Conservation (phyloP, 1,140 invertebrate genomes). For the Leptinotarsa lineolata region DNA sequence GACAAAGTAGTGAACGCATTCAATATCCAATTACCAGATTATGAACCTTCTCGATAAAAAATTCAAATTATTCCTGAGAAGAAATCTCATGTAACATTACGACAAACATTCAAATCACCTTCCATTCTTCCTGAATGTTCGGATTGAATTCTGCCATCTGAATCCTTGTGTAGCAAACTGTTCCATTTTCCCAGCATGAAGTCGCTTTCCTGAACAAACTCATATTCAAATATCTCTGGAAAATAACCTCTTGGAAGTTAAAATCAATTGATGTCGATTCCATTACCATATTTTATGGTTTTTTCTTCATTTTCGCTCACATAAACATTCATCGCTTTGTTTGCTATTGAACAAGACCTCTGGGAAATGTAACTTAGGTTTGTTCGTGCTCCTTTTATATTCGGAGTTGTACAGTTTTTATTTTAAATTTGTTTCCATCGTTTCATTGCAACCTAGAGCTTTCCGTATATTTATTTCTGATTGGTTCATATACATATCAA, state of each 20-base stretch:
- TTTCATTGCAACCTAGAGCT: too few species aligned
- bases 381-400: neutral
- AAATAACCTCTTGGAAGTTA: neutral
- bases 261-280: slow-evolving; percentile 2
- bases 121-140: neutral
- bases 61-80: too few species aligned
- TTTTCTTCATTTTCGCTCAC: neutral
- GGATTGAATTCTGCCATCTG: neutral
- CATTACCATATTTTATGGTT: slow-evolving; percentile 7
- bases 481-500: too few species aligned
- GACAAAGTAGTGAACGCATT: too few species aligned
- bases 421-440: neutral
- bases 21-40: too few species aligned
- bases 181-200: neutral
- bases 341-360: neutral
- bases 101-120: too few species aligned
- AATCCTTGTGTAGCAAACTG: neutral
- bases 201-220: neutral
- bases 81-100: too few species aligned
- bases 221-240: neutral
- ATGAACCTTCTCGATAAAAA: too few species aligned
- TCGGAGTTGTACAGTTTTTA: neutral
- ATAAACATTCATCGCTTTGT: slow-evolving; percentile 1
- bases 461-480: too few species aligned
- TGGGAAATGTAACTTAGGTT: neutral